These are phyloP conservation scores for Arvicola amphibius DNA, from an alignment of 2,797 vertebrate genomes.

Conservation along the genomic window DNA sequence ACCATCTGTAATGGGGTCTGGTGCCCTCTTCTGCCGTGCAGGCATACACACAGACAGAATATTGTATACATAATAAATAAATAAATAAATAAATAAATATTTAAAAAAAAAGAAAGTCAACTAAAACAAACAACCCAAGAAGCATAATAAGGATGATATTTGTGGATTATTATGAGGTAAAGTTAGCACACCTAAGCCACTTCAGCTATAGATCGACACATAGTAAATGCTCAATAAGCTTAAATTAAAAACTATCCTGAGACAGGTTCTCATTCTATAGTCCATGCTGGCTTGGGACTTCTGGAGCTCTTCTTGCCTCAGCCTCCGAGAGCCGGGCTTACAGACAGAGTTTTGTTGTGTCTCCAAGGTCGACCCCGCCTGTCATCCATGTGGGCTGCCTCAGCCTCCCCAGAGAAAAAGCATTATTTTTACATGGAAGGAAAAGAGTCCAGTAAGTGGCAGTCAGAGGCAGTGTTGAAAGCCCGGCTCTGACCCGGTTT, in stretches of 20 bases:
- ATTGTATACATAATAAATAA: no score
- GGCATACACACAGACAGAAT: no score
- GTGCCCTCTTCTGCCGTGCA: no score
- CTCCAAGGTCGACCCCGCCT: no score
- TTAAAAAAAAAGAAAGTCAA: neutral
- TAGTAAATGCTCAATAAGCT: constrained; percentile 6
- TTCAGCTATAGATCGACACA: neutral
- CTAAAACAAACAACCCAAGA: neutral
- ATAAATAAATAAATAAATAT: no score
- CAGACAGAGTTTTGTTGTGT: neutral
- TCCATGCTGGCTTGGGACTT: neutral
- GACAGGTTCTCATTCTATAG: neutral
- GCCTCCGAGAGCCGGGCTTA: neutral
- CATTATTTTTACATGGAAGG: neutral
- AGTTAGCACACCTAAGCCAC: neutral
- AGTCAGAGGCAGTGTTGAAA: neutral
- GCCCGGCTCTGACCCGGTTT: neutral
- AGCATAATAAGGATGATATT: neutral
- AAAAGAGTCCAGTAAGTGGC: neutral
- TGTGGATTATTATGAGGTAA: neutral
- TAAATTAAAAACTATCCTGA: neutral
- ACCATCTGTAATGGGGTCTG: no score
- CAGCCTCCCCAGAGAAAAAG: neutral
- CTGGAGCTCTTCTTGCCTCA: neutral
- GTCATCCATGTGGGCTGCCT: neutral